These are phyloP conservation scores for Myripristis jacobus DNA, from an alignment of 2,797 vertebrate species.

Conservation along the genomic window DNA sequence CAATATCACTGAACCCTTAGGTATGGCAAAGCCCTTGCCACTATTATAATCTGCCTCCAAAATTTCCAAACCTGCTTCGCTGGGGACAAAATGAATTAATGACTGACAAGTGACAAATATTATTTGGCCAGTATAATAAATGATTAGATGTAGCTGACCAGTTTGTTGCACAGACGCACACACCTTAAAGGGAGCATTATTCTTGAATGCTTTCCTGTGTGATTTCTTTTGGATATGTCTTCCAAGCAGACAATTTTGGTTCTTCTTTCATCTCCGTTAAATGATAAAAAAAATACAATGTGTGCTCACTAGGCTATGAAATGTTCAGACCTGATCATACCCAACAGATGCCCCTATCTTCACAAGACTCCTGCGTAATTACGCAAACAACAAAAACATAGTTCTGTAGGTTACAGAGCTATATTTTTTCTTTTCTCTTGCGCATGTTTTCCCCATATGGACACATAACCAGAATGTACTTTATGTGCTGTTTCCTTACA, in stretches of 20 bases:
- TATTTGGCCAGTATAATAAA: no score
- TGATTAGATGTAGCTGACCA: no score
- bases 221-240: no score
- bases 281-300: not conserved
- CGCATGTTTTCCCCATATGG: not conserved
- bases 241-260: not conserved
- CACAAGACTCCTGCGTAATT: constrained; percentile 51
- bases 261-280: not conserved
- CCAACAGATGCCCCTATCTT: not conserved
- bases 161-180: no score
- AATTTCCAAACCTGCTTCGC: no score
- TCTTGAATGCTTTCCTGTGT: no score
- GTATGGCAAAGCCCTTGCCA: no score
- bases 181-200: no score
- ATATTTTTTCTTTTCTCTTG: no score
- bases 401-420: not conserved
- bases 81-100: not conserved
- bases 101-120: not conserved
- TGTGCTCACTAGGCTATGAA: not conserved
- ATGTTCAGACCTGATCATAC: not conserved
- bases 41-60: no score
- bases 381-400: constrained; percentile 26
- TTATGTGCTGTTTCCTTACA: constrained; percentile 7
- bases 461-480: no score
- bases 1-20: no score